A percentile compares a stretch with the other conserved stretches of the same genome.
phyloP scores from a whole-genome alignment of 2,797 vertebrate species.

The Platyrinchus mystaceus region DNA sequence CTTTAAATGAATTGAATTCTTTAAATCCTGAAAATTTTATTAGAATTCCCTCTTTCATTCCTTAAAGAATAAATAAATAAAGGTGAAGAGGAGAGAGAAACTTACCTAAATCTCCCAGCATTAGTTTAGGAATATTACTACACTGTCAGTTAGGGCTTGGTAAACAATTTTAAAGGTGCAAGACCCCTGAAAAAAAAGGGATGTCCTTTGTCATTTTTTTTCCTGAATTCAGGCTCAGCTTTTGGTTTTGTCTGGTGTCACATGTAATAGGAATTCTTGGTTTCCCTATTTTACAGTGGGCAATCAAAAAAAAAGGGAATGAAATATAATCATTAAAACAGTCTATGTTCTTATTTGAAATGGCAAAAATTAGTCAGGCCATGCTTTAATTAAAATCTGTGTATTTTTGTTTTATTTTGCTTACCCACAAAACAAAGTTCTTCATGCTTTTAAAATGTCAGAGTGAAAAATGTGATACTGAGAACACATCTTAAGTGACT shows the following conservation, averaged over 20 bases:
- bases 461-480: neutral
- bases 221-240: neutral
- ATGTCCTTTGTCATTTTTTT: neutral
- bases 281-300: neutral
- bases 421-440: rapidly evolving
- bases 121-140: neutral
- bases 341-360: neutral
- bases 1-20: neutral
- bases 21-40: neutral
- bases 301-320: neutral
- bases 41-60: neutral
- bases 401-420: neutral
- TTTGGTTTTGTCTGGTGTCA: neutral
- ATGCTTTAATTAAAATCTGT: neutral
- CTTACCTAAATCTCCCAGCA: neutral
- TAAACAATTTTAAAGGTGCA: neutral
- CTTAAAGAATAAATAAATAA: neutral
- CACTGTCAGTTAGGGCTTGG: neutral
- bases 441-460: neutral
- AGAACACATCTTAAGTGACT: neutral
- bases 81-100: neutral
- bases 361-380: neutral
- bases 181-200: neutral
- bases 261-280: neutral
- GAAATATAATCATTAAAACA: neutral